Evolutionary conservation across 2,888 invertebrate species (phyloP), one percentile per base, ranked within the genome.

Genomic region (Polia nebulosa): DNA sequence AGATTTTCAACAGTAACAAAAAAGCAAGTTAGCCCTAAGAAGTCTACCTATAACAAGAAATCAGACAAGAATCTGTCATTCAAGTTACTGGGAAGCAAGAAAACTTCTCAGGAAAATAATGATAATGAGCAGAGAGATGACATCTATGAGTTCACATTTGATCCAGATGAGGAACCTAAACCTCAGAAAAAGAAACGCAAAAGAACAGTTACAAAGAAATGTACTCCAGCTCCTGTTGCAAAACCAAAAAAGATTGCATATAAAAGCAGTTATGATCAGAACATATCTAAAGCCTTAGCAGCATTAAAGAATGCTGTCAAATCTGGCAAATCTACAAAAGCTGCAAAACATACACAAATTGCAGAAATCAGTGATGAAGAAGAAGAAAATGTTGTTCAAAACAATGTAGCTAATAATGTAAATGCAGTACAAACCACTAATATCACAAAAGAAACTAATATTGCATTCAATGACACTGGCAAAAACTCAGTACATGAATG

Each of bases 81-180:
- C 49, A 89, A 85, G 85, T 78, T 94, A 20, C 85, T 93, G 59
- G 92, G 92, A 60, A 88, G 91, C 3, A 90, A 78, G 20, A 77
- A 87, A 68, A 87, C 81, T 15, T 45, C 81, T 1, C 87, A 87
- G 58, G 84, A 89, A 71, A 81, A 82, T 68, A 84, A 85, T 11
- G 60, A 59, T 20, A 88, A 88, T 71, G 88, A 89, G 53, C 71
- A 89, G 65, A 52, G 29, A 32, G 52, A 52, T 20, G 95, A 95
- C 85, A 84, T 95, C 3, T 96, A 96, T 83, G 96, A 96, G 78
- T 96, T 96, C 63, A 95, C 95, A 22, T 96, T 87, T 89, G 94
- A 96, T 75, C 95, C 96, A 0, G 87, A 88, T 72, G 94, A 95
- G 55, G 95, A 96, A 85, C 95, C 95, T 15, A 82, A 89, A 60